A percentile compares a stretch with the other conserved stretches of the same genome.
Evolutionary conservation across 2,797 vertebrate genomes (phyloP).

Genomic region (Halcyon leucocephala): DNA sequence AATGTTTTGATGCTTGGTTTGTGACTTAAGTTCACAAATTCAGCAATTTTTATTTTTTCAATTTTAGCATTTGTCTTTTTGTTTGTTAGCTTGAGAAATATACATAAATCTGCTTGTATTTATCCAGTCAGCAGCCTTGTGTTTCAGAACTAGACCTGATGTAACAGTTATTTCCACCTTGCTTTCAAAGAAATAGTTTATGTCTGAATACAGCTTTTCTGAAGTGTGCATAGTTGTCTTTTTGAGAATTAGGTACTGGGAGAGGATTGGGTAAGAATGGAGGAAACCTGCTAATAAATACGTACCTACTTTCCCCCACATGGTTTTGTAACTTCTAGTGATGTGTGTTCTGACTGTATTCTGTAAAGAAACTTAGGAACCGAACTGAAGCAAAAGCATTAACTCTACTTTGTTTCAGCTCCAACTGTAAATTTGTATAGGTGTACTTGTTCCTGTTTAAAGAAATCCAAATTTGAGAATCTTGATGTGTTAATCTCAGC

Average conservation of each 20-base stretch:
- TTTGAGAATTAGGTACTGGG: not conserved
- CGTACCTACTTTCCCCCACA: not conserved
- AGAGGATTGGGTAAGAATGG: not conserved
- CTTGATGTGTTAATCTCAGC: not conserved
- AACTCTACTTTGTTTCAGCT: not conserved
- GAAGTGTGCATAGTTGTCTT: not conserved
- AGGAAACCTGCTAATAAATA: not conserved
- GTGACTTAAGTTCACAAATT: not conserved
- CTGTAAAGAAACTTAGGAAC: not conserved
- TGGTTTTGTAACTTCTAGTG: not conserved
- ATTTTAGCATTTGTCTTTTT: not conserved
- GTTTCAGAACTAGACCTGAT: not conserved
- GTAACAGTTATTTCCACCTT: not conserved
- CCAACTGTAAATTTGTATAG: not conserved
- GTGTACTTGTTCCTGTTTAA: not conserved
- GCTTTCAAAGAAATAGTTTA: not conserved
- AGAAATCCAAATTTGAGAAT: not conserved
- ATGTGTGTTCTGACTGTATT: not conserved
- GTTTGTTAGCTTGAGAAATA: not conserved
- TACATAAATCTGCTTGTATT: not conserved
- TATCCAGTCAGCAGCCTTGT: not conserved
- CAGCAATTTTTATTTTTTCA: not conserved
- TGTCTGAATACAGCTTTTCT: not conserved
- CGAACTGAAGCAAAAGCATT: not conserved
- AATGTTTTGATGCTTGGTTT: not conserved